phyloP scores from a whole-genome alignment of 2,888 invertebrate genomes.

The Linnaemya tessellans region DNA sequence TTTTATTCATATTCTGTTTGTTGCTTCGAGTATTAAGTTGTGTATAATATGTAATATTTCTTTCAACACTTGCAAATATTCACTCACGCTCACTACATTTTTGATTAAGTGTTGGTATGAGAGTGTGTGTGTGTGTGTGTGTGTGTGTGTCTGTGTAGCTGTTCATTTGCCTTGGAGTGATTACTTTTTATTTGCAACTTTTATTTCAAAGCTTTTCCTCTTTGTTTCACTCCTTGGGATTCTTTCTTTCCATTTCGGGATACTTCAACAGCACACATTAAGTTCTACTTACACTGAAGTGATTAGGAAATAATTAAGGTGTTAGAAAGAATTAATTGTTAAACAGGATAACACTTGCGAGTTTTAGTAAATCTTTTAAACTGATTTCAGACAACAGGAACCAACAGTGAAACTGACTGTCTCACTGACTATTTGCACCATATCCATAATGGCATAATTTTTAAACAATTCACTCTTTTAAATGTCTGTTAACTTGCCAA shows the following conservation, averaged over 20 bases:
- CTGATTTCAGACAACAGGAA: too few relatives aligned
- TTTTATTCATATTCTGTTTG: slow-evolving; percentile 1
- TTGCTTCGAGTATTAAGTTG: slow-evolving; percentile 57
- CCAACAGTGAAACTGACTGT: too few relatives aligned
- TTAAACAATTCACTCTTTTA: slow-evolving; percentile 14
- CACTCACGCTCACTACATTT: not conserved
- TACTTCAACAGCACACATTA: slow-evolving; percentile 2
- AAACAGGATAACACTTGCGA: not conserved
- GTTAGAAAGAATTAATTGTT: slow-evolving; percentile 19
- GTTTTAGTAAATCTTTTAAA: too few relatives aligned
- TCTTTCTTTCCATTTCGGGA: slow-evolving; percentile 1
- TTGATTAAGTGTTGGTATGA: slow-evolving; percentile 11
- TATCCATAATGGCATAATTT: too few relatives aligned
- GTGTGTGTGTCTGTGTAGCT: not conserved
- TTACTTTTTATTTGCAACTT: slow-evolving; percentile 66
- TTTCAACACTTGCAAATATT: slow-evolving; percentile 29
- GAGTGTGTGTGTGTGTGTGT: not conserved
- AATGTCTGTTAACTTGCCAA: not conserved
- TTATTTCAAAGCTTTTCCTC: slow-evolving; percentile 29
- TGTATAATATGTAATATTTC: slow-evolving; percentile 63
- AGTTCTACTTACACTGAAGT: not conserved
- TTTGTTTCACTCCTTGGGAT: slow-evolving; percentile 18
- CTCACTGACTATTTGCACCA: too few relatives aligned
- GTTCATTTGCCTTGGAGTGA: slow-evolving; percentile 61
- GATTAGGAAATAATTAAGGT: slow-evolving; percentile 34